Evolutionary conservation across 2,888 invertebrate species (phyloP), one percentile per base, ranked within the genome.

Genomic region (Lottia scabra): DNA sequence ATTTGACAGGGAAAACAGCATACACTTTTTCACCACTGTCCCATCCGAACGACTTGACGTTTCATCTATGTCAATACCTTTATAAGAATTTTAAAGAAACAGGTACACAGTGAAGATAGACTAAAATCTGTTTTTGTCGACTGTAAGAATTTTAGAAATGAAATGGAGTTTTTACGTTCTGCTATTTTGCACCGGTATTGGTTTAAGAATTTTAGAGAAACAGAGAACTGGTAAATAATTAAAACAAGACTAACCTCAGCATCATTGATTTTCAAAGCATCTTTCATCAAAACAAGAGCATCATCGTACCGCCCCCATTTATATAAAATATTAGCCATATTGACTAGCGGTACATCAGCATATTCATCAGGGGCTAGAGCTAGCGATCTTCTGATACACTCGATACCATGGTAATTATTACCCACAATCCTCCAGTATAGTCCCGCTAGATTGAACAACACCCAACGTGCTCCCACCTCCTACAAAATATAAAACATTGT

Each of bases 391-490:
- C 93, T 91, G 8, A 94, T 91, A 87, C 95, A 95, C 81, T 93
- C 93, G 10, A 94, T 88, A 0, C 94, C 93, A 84, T 94, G 93
- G 65, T 91, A 91, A 45, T 92, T 91, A 84, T 94, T 93, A 8
- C 93, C 93, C 4, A 93, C 91, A 0, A 94, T 92, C 12, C 95
- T 92, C 95, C 95, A 95, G 88, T 95, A 95, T 23, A 95, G 89
- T 0, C 94, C 94, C 0, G 95, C 93, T 62, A 95, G 86, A 15
- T 94, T 93, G 81, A 93, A 92, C 26, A 94, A 87, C 10, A 94
- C 90, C 95, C 95, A 95, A 76, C 92, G 91, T 0, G 95, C 94
- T 0, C 93, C 94, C 67, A 93, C 90, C 89, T 92, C 92, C 94
- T 95, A 89, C 4, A 78, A 77, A 23, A 23, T n/a, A n/a, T 23